Base-by-base conservation (phyloP, 2,113 vertebrate genomes). In the Rhagologus leucostigma region DNA sequence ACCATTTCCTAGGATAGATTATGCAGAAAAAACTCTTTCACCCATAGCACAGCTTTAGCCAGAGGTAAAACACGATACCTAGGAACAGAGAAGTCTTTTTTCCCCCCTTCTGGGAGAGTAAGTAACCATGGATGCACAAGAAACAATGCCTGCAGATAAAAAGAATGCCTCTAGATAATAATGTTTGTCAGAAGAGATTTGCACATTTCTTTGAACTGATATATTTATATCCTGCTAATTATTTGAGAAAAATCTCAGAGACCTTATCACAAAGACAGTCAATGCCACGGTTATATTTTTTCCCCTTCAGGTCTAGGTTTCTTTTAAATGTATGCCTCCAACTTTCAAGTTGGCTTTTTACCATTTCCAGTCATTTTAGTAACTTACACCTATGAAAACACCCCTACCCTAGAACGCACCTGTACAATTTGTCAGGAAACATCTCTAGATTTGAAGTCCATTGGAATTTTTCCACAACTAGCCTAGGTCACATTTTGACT, bases 151-250 rank as follows among this genome's bases (percentile, higher is more conserved):
- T 79, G 60, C 71, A 92, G 89, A 71, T 75, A 56, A 93, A 79
- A 85, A 24, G 23, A 82, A 86, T 42, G 76, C 57, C 80, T 96
- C 49, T 12, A 33, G 71, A 90, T 39, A 68, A 77, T 47, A 19
- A 24, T 46, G 78, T 92, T 73, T 95, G 74, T 81, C 71, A 94
- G 69, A 65, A 76, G 46, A 95, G 53, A 95, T 73, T 49, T 77
- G 64, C 87, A 75, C 46, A 24, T 89, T 91, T 87, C 94, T 95
- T 96, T 89, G 91, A 94, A 96, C 79, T 46, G 49, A 93, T 90
- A 59, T 78, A 88, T 87, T 92, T 91, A 78, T 71, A 95, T 32
- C 76, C 57, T 41, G 62, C 71, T 96, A 96, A 96, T 93, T 91
- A 94, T 85, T 94, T 74, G 76, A 77, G 80, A 83, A 93, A 60